phyloP scores from a whole-genome alignment of 35 echinoderm and acorn worm species.

The Amphiura filiformis region DNA sequence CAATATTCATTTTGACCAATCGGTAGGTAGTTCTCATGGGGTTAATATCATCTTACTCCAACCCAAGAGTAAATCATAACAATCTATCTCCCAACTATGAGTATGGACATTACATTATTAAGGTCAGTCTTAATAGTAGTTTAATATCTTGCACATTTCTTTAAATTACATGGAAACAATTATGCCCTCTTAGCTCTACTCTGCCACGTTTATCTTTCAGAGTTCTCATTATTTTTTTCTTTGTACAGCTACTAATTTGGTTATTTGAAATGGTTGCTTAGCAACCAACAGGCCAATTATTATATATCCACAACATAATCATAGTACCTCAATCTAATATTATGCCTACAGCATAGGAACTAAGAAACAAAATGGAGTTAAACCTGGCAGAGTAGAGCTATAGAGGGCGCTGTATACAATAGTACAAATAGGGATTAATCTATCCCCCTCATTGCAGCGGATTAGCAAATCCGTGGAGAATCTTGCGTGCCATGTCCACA shows the following conservation, averaged over 20 bases:
- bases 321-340: neutral
- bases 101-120: neutral
- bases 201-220: neutral
- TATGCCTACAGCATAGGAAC: neutral
- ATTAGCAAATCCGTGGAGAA: conserved; percentile 64
- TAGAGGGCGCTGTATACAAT: neutral
- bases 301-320: neutral
- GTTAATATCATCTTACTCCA: no score
- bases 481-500: conserved; percentile 69
- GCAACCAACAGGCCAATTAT: neutral
- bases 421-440: neutral
- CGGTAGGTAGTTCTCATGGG: no score
- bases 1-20: no score
- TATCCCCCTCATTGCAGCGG: neutral
- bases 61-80: no score
- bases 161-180: neutral
- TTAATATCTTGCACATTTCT: neutral
- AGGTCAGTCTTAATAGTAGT: neutral
- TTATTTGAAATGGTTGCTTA: neutral
- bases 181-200: neutral
- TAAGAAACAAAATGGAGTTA: neutral
- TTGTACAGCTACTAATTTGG: neutral
- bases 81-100: neutral
- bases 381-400: neutral
- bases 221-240: neutral